Conservation (phyloP, 2,888 invertebrate species). For the Vannuccia rotundouncinata region DNA sequence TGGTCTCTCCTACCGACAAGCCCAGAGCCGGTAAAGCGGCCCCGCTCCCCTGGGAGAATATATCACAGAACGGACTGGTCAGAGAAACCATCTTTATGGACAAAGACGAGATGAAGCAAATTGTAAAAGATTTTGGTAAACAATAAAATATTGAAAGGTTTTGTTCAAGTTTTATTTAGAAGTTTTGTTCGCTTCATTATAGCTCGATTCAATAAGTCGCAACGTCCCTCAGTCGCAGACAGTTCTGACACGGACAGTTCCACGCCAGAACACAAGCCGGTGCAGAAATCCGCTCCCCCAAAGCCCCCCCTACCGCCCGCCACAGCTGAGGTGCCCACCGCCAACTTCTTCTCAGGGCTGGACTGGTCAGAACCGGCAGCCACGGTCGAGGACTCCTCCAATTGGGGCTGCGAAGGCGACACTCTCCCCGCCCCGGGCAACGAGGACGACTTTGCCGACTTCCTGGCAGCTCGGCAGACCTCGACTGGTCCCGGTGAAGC, state of each 20-base stretch:
- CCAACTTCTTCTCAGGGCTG: neutral
- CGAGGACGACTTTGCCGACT: conserved; percentile 2
- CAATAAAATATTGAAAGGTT: too few species aligned
- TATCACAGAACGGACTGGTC: conserved; percentile 46
- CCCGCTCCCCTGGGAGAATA: conserved; percentile 48
- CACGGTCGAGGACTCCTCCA: neutral
- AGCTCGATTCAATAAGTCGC: neutral
- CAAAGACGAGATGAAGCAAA: conserved; percentile 49
- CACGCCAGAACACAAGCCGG: neutral
- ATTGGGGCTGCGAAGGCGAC: neutral
- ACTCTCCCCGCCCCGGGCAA: neutral
- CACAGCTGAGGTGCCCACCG: neutral
- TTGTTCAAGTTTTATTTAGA: too few species aligned
- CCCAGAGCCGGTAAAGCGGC: conserved; percentile 44
- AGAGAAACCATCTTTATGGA: conserved; percentile 51
- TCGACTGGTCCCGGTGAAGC: neutral
- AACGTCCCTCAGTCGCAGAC: neutral
- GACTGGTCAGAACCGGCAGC: neutral
- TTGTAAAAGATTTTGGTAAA: conserved; percentile 50
- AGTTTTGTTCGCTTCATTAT: too few species aligned
- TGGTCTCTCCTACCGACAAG: conserved; percentile 48
- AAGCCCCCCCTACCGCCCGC: neutral
- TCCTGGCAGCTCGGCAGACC: neutral
- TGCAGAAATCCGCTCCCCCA: neutral
- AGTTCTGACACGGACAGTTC: neutral